phyloP scores from a whole-genome alignment of 2,888 invertebrate genomes.

The Drosophila testacea region DNA sequence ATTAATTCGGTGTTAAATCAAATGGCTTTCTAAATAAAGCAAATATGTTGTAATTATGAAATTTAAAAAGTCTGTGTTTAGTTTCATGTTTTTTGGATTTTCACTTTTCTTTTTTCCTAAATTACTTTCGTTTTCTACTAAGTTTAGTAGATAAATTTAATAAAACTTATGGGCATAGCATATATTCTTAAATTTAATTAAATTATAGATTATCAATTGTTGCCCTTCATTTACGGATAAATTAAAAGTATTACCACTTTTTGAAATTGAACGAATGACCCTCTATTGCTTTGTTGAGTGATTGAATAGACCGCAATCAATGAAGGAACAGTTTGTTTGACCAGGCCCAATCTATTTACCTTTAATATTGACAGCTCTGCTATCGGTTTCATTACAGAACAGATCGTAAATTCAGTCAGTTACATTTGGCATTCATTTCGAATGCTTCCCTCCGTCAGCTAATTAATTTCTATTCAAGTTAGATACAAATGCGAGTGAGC shows the following conservation, averaged over 20 bases:
- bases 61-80: too few species aligned
- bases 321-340: slow-evolving; percentile 24
- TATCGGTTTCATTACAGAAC: slow-evolving; percentile 39
- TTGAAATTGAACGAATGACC: slow-evolving; percentile 5
- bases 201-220: slow-evolving; percentile 1
- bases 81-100: too few species aligned
- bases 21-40: too few species aligned
- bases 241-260: not conserved
- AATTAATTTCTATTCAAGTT: slow-evolving; percentile 71
- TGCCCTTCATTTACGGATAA: not conserved
- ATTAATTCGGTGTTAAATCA: too few species aligned
- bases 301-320: slow-evolving; percentile 33
- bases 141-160: too few species aligned
- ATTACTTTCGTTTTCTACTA: too few species aligned
- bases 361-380: slow-evolving; percentile 43
- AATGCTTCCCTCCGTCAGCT: slow-evolving; percentile 36
- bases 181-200: not conserved
- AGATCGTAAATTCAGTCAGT: slow-evolving; percentile 21
- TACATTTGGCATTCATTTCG: slow-evolving; percentile 30
- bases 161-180: too few species aligned
- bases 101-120: too few species aligned
- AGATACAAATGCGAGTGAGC: slow-evolving; percentile 31
- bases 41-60: too few species aligned
- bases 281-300: not conserved
- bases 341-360: slow-evolving; percentile 30